phyloP scores from a whole-genome alignment of 2,797 vertebrate species.

The Anabas testudineus region DNA sequence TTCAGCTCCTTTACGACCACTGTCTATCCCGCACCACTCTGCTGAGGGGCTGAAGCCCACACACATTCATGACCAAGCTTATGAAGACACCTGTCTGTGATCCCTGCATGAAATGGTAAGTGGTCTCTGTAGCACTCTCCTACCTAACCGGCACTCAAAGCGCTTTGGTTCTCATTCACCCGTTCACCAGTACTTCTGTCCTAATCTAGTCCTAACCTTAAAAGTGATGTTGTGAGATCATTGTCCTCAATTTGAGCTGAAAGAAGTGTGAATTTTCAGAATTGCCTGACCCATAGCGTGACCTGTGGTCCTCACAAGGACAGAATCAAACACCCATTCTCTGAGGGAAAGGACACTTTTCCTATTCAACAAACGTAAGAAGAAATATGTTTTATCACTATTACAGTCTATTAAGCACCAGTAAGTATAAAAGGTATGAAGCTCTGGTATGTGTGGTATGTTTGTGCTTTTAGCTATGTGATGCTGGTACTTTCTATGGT shows the following conservation, averaged over 20 bases:
- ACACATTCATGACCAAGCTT: slow-evolving; percentile 44
- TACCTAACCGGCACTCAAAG: no score
- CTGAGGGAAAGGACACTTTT: no score
- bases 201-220: not conserved
- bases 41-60: slow-evolving; percentile 69
- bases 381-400: not conserved
- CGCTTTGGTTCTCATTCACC: no score
- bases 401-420: slow-evolving; percentile 27
- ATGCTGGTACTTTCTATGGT: slow-evolving; percentile 46
- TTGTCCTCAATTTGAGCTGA: no score
- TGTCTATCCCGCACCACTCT: slow-evolving; percentile 71
- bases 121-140: no score
- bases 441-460: slow-evolving; percentile 49
- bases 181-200: no score
- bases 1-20: slow-evolving; percentile 77
- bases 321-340: not conserved
- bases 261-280: not conserved
- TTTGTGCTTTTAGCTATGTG: slow-evolving; percentile 52
- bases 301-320: slow-evolving; percentile 7
- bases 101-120: no score
- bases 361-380: no score
- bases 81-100: slow-evolving; percentile 30
- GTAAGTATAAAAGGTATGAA: no score
- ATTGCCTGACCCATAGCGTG: no score
- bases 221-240: not conserved